These are phyloP conservation scores for Drosophila infuscata DNA, from an alignment of 2,888 invertebrate genomes.

Conservation along the genomic window DNA sequence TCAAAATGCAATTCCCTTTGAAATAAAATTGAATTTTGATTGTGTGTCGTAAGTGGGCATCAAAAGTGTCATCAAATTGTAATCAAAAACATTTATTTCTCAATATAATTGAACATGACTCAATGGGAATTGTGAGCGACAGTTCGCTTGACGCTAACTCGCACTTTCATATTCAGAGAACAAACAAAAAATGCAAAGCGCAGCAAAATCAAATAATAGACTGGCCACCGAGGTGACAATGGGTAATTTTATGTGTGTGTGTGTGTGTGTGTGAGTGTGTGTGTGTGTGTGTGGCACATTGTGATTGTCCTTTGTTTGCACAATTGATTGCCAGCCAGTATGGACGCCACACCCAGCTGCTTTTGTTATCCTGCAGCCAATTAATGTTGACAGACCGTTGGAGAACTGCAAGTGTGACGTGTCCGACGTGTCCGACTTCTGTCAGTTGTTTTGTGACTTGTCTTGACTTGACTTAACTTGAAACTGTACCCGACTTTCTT, in stretches of 20 bases:
- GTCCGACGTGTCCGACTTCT: slow-evolving; percentile 1
- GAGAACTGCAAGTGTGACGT: slow-evolving; percentile 49
- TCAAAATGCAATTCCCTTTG: slow-evolving; percentile 14
- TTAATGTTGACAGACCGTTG: slow-evolving; percentile 58
- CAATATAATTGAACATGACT: slow-evolving; percentile 48
- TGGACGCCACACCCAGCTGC: slow-evolving; percentile 30
- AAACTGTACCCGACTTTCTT: slow-evolving; percentile 25
- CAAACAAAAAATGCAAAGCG: slow-evolving; percentile 43
- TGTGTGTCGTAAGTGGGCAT: slow-evolving; percentile 19
- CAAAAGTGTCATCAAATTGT: slow-evolving; percentile 18
- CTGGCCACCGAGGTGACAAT: slow-evolving; percentile 20
- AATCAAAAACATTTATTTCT: slow-evolving; percentile 59
- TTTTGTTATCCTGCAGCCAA: slow-evolving; percentile 69
- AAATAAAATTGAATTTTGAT: slow-evolving; percentile 20
- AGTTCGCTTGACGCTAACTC: slow-evolving; percentile 47
- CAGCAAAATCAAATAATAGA: slow-evolving; percentile 42
- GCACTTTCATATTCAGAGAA: slow-evolving; percentile 52
- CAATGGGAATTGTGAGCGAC: slow-evolving; percentile 36
- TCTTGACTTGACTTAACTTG: neutral
- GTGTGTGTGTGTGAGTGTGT: slow-evolving; percentile 9
- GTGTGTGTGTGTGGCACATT: slow-evolving; percentile 14
- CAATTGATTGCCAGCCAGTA: slow-evolving; percentile 67
- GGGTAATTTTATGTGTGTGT: neutral
- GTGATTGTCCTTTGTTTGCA: slow-evolving; percentile 60
- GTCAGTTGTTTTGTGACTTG: slow-evolving; percentile 24